phyloP scores from a whole-genome alignment of 2,888 invertebrate genomes.

The Hedychridium roseum region DNA sequence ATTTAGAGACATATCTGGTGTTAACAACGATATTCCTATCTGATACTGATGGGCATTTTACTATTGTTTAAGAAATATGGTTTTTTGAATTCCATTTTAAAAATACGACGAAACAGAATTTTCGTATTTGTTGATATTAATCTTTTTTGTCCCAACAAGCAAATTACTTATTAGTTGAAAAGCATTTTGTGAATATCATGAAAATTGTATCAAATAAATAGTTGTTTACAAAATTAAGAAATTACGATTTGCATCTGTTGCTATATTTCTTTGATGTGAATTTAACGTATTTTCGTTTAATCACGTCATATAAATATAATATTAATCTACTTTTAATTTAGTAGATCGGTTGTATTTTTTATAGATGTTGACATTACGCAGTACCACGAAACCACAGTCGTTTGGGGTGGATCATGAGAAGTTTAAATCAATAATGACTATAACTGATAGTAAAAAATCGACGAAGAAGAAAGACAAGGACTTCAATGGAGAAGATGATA shows the following conservation, averaged over 20 bases:
- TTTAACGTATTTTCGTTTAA: neutral
- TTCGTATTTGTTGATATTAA: too few species aligned
- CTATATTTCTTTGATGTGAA: neutral
- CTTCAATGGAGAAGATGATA: conserved; percentile 13
- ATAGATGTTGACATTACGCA: conserved; percentile 46
- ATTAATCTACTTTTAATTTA: conserved; percentile 3
- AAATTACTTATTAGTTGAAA: too few species aligned
- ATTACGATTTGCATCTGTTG: neutral
- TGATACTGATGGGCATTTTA: too few species aligned
- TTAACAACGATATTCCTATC: too few species aligned
- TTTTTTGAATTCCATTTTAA: too few species aligned
- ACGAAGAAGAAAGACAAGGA: conserved; percentile 35
- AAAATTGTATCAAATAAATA: neutral
- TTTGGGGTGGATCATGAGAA: conserved; percentile 43
- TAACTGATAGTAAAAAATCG: conserved; percentile 39
- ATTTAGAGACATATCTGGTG: too few species aligned
- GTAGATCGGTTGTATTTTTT: too few species aligned
- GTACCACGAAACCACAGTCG: conserved; percentile 33
- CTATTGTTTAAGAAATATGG: too few species aligned
- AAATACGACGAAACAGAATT: too few species aligned
- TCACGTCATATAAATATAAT: neutral
- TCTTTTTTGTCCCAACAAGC: too few species aligned
- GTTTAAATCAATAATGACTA: conserved; percentile 43
- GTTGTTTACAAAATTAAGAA: neutral
- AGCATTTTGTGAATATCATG: neutral